Base-by-base conservation (phyloP, 2,888 invertebrate genomes). In the Meandrusa payeni region DNA sequence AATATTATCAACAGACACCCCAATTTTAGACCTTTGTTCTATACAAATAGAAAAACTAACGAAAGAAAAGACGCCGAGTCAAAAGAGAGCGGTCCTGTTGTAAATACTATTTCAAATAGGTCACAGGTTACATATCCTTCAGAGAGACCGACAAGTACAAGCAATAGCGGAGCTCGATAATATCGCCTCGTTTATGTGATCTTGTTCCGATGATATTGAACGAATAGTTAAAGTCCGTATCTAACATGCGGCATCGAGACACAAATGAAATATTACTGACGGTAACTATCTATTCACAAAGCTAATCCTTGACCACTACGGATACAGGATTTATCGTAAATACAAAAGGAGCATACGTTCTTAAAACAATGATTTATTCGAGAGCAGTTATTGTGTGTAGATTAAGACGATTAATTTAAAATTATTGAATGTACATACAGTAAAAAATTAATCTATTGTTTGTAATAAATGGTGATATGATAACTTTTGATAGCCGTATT, bases 211-310 rank as follows among this genome's bases (percentile, higher is more conserved):
- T 71, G 64, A 61, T 76, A 74, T 73, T 76, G 69, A 74, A 64
- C 65, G 63, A 71, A 72, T 71, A 69, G 64, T 65, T 62, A 58
- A 61, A 72, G 73, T 76, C 76, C 64, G 58, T 70, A 81, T 80
- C 76, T 70, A 55, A 54, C 60, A 60, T 65, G 71, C 66, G 67
- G 71, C 64, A 71, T 71, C 66, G 73, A 67, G 69, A 74, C 70
- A 69, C 64, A 69, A 69, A 77, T 76, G 68, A 79, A 76, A 74
- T 76, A 77, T 75, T 61, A 64, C 63, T 48, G 57, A 59, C 56
- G 59, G 56, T 43, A 43, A 37, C 58, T 62, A 55, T 55, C 59
- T 73, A 69, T 71, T 72, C 69, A 76, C 72, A 69, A 73, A 76
- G 42, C 31, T 43, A 43, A 37, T 43, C 24, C 43, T 43, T 43